A percentile compares a stretch with the other conserved stretches of the same genome.
phyloP scores from a whole-genome alignment of 2,797 vertebrate species.

The Chaenodraco wilsoni region DNA sequence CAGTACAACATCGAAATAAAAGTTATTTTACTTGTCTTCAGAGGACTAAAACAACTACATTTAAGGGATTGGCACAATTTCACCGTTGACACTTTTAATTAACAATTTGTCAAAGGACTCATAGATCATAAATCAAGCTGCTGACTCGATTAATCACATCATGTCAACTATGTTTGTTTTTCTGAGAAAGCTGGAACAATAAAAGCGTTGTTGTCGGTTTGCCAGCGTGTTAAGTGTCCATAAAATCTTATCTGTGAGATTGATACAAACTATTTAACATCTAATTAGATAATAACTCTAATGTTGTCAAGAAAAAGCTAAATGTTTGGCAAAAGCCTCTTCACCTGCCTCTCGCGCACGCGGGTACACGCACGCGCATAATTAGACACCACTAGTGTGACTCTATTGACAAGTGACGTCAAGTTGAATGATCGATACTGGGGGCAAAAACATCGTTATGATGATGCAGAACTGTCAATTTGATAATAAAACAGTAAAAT shows the following conservation, averaged over 20 bases:
- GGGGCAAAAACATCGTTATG: not conserved
- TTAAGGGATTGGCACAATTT: not conserved
- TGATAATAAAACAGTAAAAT: not conserved
- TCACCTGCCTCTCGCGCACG: conserved; percentile 49
- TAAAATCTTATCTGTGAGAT: not conserved
- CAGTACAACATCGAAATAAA: not conserved
- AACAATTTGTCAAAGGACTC: not conserved
- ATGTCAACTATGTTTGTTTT: not conserved
- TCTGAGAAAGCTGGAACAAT: not conserved
- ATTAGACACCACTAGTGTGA: not conserved
- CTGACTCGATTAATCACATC: not conserved
- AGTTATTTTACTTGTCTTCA: not conserved
- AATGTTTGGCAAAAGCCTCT: not conserved
- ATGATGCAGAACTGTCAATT: not conserved
- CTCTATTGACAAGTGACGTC: conserved; percentile 58
- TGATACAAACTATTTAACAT: not conserved
- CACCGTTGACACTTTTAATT: not conserved
- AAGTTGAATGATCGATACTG: conserved; percentile 35
- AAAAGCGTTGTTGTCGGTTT: not conserved
- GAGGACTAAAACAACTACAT: not conserved
- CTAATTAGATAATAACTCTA: rapidly evolving
- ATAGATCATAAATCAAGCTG: not conserved
- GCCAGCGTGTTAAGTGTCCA: not conserved
- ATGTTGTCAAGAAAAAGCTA: not conserved
- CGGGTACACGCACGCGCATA: not conserved